Evolutionary conservation across 2,797 vertebrate genomes (phyloP).

Genomic region (Salmo trutta): DNA sequence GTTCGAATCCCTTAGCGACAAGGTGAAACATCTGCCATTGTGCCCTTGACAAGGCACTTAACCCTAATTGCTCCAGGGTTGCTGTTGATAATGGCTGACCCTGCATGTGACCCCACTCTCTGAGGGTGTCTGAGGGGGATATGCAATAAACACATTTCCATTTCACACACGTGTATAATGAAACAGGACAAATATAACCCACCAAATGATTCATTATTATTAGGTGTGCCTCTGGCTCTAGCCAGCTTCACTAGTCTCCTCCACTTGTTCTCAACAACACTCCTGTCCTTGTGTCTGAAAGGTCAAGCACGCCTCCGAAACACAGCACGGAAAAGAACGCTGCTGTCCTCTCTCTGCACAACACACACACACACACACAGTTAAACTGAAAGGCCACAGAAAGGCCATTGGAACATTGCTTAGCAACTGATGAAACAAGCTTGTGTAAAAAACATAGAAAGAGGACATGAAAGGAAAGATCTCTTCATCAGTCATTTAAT

Average conservation of each 20-base stretch:
- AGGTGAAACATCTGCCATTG: too few relatives aligned
- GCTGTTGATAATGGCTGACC: too few relatives aligned
- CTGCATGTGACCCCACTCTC: too few relatives aligned
- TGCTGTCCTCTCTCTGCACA: conserved; percentile 27
- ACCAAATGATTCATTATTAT: background rate
- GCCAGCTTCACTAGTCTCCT: conserved; percentile 14
- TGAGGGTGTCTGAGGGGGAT: too few relatives aligned
- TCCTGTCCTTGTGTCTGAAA: conserved; percentile 39
- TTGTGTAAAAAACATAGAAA: background rate
- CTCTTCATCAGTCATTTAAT: conserved; percentile 4
- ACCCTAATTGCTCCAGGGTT: too few relatives aligned
- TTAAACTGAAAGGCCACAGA: conserved; percentile 16
- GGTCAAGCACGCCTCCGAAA: conserved; percentile 53
- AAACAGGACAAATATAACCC: too few relatives aligned
- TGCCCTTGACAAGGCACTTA: too few relatives aligned
- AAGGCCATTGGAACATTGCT: conserved; percentile 53
- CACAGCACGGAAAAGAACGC: conserved; percentile 40
- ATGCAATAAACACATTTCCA: too few relatives aligned
- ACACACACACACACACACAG: background rate
- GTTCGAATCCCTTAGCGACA: too few relatives aligned
- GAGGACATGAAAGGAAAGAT: background rate
- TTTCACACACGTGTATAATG: too few relatives aligned
- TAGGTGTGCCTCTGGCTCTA: background rate
- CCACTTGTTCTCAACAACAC: conserved; percentile 41
- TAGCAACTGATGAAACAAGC: conserved; percentile 53